Conservation (phyloP, 1,140 invertebrate species). For the Anastatus disparis region DNA sequence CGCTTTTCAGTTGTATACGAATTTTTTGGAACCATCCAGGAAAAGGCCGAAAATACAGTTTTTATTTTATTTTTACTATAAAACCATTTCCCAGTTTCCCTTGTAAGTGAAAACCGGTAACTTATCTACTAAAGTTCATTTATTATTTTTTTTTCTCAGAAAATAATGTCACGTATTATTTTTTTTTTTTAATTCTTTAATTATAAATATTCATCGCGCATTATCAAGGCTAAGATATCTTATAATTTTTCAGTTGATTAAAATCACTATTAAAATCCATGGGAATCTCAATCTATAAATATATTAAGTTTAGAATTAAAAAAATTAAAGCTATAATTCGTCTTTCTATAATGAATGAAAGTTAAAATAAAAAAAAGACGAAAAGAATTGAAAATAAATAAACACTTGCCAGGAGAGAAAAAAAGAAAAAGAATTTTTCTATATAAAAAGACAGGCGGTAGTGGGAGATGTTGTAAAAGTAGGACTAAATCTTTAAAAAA, state of each 20-base stretch:
- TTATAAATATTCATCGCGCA: slow-evolving; percentile 35
- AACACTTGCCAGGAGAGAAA: not conserved
- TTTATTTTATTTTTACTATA: too few relatives aligned
- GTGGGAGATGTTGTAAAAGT: not conserved
- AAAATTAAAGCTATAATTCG: too few relatives aligned
- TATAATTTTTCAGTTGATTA: slow-evolving; percentile 34
- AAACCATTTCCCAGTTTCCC: too few relatives aligned
- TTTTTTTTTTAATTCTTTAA: not conserved
- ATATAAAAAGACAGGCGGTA: too few relatives aligned
- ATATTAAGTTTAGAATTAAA: too few relatives aligned
- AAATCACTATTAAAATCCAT: not conserved
- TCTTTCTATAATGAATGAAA: too few relatives aligned
- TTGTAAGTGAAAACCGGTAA: slow-evolving; percentile 24
- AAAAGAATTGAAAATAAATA: too few relatives aligned
- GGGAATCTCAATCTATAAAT: not conserved
- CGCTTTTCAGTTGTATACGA: too few relatives aligned
- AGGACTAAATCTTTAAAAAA: slow-evolving; percentile 17
- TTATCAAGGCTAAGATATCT: slow-evolving; percentile 1
- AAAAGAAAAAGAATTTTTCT: too few relatives aligned
- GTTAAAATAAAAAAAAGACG: too few relatives aligned
- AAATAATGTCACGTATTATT: not conserved
- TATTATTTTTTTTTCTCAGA: slow-evolving; percentile 25
- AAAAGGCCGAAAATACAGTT: too few relatives aligned
- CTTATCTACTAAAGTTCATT: slow-evolving; percentile 11
- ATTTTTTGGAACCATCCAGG: too few relatives aligned